Conservation (phyloP, 2,888 invertebrate species). For the Altica lythri region DNA sequence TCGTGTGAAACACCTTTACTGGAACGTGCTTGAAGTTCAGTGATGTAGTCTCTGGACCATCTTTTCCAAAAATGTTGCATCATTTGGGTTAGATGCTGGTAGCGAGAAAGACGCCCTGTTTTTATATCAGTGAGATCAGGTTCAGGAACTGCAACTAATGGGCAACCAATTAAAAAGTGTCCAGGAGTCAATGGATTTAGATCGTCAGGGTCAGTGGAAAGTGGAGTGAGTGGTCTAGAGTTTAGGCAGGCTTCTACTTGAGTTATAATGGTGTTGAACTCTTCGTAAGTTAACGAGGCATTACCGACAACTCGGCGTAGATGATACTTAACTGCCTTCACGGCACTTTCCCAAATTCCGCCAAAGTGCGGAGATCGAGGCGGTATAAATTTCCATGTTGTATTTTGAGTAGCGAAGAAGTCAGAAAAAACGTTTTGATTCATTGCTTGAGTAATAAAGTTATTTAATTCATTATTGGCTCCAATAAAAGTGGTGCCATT, state of each 20-base stretch:
- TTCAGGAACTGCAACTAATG: constrained; percentile 10
- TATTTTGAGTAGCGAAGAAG: background rate
- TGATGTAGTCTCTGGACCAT: background rate
- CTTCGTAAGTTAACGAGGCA: constrained; percentile 15
- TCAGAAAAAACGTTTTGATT: background rate
- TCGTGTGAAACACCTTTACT: too few relatives aligned
- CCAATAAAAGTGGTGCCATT: constrained; percentile 10
- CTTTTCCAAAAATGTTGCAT: too few relatives aligned
- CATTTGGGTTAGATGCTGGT: background rate
- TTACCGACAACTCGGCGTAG: constrained; percentile 11
- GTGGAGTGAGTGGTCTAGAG: constrained; percentile 11
- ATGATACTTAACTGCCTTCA: constrained; percentile 10
- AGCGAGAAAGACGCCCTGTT: constrained; percentile 11
- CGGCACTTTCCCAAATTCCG: constrained; percentile 19
- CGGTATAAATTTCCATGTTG: constrained; percentile 25
- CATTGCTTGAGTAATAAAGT: background rate
- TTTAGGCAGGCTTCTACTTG: constrained; percentile 7
- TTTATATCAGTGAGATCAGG: background rate
- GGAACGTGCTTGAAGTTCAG: too few relatives aligned
- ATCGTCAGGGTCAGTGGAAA: constrained; percentile 3
- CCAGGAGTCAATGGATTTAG: constrained; percentile 14
- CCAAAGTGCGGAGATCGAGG: constrained; percentile 20
- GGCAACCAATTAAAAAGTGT: constrained; percentile 18
- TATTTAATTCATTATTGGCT: background rate
- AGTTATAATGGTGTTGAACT: constrained; percentile 13